phyloP scores from a whole-genome alignment of 2,888 invertebrate species.

The Schizaphis graminum region DNA sequence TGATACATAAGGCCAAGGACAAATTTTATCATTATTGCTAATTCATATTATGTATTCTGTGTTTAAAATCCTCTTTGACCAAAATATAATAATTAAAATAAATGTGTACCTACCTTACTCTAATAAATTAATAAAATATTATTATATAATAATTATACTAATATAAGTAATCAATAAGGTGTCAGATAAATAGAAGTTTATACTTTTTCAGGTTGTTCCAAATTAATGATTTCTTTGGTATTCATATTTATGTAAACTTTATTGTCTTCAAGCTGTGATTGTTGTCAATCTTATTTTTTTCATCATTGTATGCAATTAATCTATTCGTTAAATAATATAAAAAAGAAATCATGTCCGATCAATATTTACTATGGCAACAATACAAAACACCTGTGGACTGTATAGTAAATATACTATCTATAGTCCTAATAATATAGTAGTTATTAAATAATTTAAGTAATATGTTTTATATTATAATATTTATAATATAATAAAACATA shows the following conservation, averaged over 20 bases:
- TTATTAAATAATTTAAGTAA: neutral
- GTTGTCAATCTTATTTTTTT: neutral
- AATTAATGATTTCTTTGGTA: neutral
- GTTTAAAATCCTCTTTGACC: neutral
- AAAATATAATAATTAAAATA: neutral
- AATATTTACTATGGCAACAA: neutral
- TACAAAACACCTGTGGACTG: neutral
- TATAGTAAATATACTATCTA: too few species aligned
- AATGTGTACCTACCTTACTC: neutral
- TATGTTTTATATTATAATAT: neutral
- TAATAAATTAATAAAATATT: neutral
- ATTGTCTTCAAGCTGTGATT: neutral
- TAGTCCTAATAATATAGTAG: neutral
- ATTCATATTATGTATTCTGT: constrained; percentile 8
- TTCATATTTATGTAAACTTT: neutral
- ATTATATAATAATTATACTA: neutral
- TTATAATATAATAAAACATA: neutral
- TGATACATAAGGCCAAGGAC: constrained; percentile 54
- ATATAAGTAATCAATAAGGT: neutral
- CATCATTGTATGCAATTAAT: neutral
- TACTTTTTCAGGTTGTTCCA: neutral
- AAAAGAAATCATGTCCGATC: neutral
- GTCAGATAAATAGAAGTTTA: neutral
- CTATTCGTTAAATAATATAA: neutral
- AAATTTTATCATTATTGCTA: constrained; percentile 49